These are phyloP conservation scores for Cathartes aura DNA, from an alignment of 2,113 vertebrate genomes.

Conservation along the genomic window DNA sequence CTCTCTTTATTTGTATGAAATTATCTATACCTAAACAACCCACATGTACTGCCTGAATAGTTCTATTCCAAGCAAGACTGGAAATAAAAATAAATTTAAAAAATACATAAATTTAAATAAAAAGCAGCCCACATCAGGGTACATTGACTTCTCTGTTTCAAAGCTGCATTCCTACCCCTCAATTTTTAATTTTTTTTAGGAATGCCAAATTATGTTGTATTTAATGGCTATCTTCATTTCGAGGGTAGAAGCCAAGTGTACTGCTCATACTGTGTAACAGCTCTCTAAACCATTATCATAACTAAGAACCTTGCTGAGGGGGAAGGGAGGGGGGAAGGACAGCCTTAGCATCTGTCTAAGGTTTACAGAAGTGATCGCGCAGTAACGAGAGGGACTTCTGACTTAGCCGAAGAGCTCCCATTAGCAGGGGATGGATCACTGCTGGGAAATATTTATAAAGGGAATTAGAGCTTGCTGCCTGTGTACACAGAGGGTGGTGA, in stretches of 20 bases:
- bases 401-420: not conserved
- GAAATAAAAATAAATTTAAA: not conserved
- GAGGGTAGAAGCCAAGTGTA: not conserved
- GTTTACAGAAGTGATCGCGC: not conserved
- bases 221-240: not conserved
- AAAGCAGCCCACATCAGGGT: not conserved
- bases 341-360: not conserved
- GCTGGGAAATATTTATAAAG: not conserved
- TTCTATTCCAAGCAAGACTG: conserved; percentile 7
- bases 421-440: not conserved
- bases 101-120: not conserved
- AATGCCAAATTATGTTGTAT: not conserved
- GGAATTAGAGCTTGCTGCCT: not conserved
- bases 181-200: not conserved
- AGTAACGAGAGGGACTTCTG: not conserved
- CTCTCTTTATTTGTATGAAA: not conserved
- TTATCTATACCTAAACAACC: not conserved
- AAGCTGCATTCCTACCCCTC: not conserved
- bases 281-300: not conserved
- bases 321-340: not conserved
- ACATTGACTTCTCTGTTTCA: not conserved
- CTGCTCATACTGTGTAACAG: not conserved
- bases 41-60: not conserved
- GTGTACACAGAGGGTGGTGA: not conserved
- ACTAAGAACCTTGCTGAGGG: not conserved